Evolutionary conservation across 1,140 invertebrate species (phyloP), one percentile per base, ranked within the genome.

Genomic region (Drosophila sp.): DNA sequence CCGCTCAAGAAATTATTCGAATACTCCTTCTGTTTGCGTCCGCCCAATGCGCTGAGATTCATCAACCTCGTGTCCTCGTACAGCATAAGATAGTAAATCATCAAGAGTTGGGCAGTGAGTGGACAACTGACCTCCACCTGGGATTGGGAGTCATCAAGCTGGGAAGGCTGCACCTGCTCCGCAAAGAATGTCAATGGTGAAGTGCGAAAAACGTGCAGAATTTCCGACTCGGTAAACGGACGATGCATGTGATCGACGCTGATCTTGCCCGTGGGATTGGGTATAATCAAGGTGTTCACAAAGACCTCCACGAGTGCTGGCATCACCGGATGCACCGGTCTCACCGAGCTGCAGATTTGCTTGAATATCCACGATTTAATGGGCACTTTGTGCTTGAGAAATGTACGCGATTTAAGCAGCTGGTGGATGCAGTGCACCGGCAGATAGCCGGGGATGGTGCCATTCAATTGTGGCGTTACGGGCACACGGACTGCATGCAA

Each of bases 341-440:
- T 94, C 0, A 95, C 94, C 58, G 97, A 96, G 45, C 95, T 95
- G 79, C 97, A 97, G 43, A 99, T 96, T 93, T 99, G 98, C 71
- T 95, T 94, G 78, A 97, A 98, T 56, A 99, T 98, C 97, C 98
- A 99, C 78, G 97, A 96, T 93, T 98, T 97, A 5, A 98, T 98
- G 0, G 97, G 96, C 0, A 98, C 97, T 91, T 97, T 97, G 89
- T 99, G 96, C 92, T 99, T 99, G 0, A 97, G 97, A 90, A 99
- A 99, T 4, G 98, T 97, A 81, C 98, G 93, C 25, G 97, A 98
- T 91, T 99, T 98, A 0, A 99, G 93, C 11, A 99, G 92, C 86
- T 99, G 98, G 92, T 99, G 97, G 65, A 99, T 98, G 91, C 98
- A 99, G 92, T 99, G 98, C 21, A 99, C 97, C 0, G 98, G 98